These are phyloP conservation scores for Plemyria rubiginata DNA, from an alignment of 2,888 invertebrate species.

Conservation along the genomic window DNA sequence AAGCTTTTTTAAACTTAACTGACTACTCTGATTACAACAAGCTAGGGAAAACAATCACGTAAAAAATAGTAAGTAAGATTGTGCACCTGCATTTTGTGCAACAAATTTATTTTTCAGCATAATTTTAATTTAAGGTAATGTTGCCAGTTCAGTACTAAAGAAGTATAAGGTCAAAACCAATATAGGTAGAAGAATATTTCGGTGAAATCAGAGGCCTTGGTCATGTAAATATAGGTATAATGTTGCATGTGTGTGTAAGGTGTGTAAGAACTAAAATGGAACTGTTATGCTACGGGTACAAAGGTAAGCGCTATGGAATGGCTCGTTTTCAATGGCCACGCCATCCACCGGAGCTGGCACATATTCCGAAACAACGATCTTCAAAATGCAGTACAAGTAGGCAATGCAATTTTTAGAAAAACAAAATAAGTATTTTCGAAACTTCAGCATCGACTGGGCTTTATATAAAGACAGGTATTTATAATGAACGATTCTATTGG, in stretches of 20 bases:
- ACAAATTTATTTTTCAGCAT: not conserved
- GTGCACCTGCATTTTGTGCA: too few relatives aligned
- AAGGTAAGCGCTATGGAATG: conserved; percentile 65
- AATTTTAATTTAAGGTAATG: not conserved
- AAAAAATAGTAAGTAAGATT: too few relatives aligned
- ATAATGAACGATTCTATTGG: not conserved
- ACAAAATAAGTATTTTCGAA: not conserved
- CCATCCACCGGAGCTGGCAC: too few relatives aligned
- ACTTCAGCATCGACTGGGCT: not conserved
- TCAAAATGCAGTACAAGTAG: not conserved
- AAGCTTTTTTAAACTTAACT: not conserved
- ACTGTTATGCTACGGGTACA: conserved; percentile 67
- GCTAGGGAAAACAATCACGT: too few relatives aligned
- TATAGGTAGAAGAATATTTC: conserved; percentile 7
- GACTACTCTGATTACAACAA: too few relatives aligned
- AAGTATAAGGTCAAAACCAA: conserved; percentile 12
- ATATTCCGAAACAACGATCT: not conserved
- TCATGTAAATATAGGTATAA: conserved; percentile 44
- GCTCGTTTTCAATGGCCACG: conserved; percentile 54
- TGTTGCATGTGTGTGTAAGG: conserved; percentile 49
- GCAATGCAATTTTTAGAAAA: not conserved
- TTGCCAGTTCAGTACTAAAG: not conserved
- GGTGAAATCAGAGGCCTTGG: conserved; percentile 28
- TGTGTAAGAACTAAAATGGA: conserved; percentile 48
- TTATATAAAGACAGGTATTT: too few relatives aligned